Evolutionary conservation across 2,888 invertebrate genomes (phyloP).

Genomic region (Troides oblongomaculatus): DNA sequence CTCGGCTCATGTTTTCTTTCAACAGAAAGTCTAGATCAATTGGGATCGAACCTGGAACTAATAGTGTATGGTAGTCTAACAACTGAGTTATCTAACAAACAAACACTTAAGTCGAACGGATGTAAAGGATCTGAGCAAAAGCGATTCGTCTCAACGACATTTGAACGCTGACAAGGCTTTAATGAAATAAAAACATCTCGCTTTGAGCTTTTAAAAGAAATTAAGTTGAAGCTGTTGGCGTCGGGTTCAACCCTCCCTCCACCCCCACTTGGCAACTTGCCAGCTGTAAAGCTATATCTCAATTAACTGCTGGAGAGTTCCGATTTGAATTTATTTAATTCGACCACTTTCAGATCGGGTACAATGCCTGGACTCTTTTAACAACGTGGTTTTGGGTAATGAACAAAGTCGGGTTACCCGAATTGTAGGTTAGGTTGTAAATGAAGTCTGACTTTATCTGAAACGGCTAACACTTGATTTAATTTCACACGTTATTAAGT

Average conservation of each 20-base stretch:
- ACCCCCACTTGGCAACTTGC: conserved; percentile 16
- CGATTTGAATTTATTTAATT: conserved; percentile 20
- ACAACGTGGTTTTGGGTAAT: not conserved
- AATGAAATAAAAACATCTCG: conserved; percentile 12
- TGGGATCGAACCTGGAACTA: no score
- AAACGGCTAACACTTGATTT: no score
- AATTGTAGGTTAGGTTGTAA: no score
- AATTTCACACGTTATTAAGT: no score
- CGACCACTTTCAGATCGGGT: not conserved
- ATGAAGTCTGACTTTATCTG: no score
- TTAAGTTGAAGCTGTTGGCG: conserved; percentile 20
- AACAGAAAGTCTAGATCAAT: no score
- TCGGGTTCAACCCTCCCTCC: not conserved
- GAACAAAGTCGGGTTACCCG: no score
- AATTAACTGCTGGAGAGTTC: conserved; percentile 18
- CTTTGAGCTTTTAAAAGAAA: not conserved
- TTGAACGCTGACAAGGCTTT: conserved; percentile 8
- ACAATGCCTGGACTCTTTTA: not conserved
- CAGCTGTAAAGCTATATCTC: conserved; percentile 10
- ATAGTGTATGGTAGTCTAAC: no score
- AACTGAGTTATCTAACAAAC: no score
- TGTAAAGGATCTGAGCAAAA: not conserved
- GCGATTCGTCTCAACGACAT: not conserved
- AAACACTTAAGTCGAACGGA: not conserved
- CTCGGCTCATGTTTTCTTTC: no score